These are phyloP conservation scores for Carduelis carduelis DNA, from an alignment of 2,797 vertebrate species.

Conservation along the genomic window DNA sequence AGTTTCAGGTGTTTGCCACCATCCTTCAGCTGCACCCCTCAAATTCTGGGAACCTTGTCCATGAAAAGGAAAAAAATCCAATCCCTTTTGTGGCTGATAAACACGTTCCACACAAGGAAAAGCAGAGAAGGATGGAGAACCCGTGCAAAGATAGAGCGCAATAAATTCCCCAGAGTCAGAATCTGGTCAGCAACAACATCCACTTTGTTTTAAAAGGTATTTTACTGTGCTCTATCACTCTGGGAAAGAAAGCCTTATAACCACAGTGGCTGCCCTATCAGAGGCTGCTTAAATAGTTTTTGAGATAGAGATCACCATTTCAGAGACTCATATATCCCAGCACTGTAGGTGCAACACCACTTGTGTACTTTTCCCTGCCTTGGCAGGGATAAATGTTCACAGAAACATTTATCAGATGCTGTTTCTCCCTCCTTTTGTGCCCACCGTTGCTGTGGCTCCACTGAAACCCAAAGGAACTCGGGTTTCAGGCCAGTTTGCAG, in stretches of 20 bases:
- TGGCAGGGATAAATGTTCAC: neutral
- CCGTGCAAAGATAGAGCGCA: neutral
- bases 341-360: neutral
- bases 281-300: constrained; percentile 62
- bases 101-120: neutral
- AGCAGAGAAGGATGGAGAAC: neutral
- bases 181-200: constrained; percentile 44
- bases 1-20: neutral
- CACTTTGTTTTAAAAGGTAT: constrained; percentile 27
- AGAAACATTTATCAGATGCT: neutral
- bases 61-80: neutral
- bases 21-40: neutral
- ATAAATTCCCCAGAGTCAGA: neutral
- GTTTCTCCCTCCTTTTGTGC: neutral
- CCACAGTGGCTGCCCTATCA: constrained; percentile 39
- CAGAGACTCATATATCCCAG: constrained; percentile 52
- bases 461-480: neutral
- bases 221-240: constrained; percentile 32
- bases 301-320: constrained; percentile 61
- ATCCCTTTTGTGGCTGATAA: neutral
- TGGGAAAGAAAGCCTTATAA: constrained; percentile 41
- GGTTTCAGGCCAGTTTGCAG: neutral
- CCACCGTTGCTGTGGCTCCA: neutral
- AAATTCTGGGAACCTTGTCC: neutral
- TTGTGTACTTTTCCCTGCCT: neutral